Percentiles rank a stretch among this genome's conserved stretches.
These are phyloP conservation scores for Drosophila melanogaster DNA, from an alignment of 1,140 invertebrate species.

Conservation along the genomic window Release_6_plus_ISO1_MT NT_033777.3:27531501-27532000, in stretches of 20 bases:
- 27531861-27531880: constrained; percentile 83
- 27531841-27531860: constrained; percentile 75
- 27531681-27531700: constrained; percentile 60
- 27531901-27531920: constrained; percentile 49
- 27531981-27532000: constrained; percentile 68
- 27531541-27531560: not conserved
- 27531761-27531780: not conserved
- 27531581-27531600: constrained; percentile 50
- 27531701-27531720: constrained; percentile 63
- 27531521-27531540: not conserved
- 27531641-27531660: constrained; percentile 73
- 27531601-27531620: constrained; percentile 43
- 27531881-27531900: constrained; percentile 47
- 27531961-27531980: constrained; percentile 45
- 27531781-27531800: constrained; percentile 26
- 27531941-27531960: constrained; percentile 51
- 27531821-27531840: constrained; percentile 73
- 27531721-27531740: not conserved
- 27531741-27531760: constrained; percentile 3
- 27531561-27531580: constrained; percentile 44
- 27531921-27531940: constrained; percentile 26
- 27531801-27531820: constrained; percentile 50
- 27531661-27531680: constrained; percentile 77
- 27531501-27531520: constrained; percentile 52
- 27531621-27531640: constrained; percentile 74